Percentiles rank a stretch among this genome's conserved stretches.
phyloP scores from a whole-genome alignment of 2,113 vertebrate genomes.

The Sula dactylatra region DNA sequence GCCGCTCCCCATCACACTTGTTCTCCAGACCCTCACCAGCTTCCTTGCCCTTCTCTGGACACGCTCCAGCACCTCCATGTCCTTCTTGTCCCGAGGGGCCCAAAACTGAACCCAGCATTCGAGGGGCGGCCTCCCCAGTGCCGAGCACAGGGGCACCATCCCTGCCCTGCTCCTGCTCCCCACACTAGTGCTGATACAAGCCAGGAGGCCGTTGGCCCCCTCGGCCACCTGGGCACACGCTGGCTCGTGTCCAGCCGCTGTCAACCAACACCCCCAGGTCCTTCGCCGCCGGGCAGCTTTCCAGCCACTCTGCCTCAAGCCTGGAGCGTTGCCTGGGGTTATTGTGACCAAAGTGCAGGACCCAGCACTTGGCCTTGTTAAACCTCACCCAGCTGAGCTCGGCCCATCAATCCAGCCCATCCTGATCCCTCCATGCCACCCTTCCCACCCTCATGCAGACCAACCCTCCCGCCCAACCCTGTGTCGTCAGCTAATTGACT shows the following conservation, averaged over 20 bases:
- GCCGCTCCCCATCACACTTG: not conserved
- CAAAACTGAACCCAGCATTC: too few relatives aligned
- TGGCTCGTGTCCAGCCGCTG: too few relatives aligned
- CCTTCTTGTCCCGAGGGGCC: not conserved
- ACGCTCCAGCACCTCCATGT: not conserved
- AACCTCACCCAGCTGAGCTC: not conserved
- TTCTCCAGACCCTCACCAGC: not conserved
- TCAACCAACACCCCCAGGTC: too few relatives aligned
- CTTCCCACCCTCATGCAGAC: not conserved
- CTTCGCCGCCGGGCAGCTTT: too few relatives aligned
- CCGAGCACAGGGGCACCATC: too few relatives aligned
- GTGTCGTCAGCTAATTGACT: not conserved
- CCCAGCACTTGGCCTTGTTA: too few relatives aligned
- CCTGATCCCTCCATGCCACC: not conserved
- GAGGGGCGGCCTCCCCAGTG: too few relatives aligned
- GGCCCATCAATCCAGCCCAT: too few relatives aligned
- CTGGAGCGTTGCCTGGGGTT: fast-evolving
- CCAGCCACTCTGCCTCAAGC: not conserved
- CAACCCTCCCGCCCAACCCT: fast-evolving
- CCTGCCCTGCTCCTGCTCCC: too few relatives aligned
- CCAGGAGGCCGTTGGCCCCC: too few relatives aligned
- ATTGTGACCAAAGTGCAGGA: not conserved
- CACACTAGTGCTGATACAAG: too few relatives aligned
- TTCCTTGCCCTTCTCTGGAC: not conserved
- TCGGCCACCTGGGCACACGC: too few relatives aligned